Conservation (phyloP, 2,113 vertebrate genomes). For the Bagarius yarrelli region DNA sequence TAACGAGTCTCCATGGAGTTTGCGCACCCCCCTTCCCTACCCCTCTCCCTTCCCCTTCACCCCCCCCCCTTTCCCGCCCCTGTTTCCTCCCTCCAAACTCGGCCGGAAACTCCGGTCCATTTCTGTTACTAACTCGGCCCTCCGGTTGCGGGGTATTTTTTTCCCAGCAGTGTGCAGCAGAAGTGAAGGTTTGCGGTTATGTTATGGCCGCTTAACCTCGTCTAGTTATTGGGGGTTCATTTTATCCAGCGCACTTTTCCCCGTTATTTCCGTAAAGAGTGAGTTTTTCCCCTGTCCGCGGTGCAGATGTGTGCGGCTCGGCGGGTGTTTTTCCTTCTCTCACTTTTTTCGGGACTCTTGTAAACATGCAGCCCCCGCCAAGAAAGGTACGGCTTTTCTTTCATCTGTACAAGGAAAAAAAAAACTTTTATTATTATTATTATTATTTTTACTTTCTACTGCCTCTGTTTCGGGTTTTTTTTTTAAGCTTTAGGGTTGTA, state of each 20-base stretch:
- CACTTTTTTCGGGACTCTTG: constrained; percentile 60
- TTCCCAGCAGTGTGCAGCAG: constrained; percentile 60
- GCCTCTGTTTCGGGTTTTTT: not conserved
- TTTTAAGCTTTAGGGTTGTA: not conserved
- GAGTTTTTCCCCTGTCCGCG: constrained; percentile 31
- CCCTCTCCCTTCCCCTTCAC: not conserved
- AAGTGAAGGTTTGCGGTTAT: constrained; percentile 48
- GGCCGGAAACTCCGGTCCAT: constrained; percentile 56
- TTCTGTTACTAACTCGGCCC: constrained; percentile 53
- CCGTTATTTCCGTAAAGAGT: not conserved
- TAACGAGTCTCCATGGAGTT: constrained; percentile 44
- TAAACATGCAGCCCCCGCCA: constrained; percentile 91
- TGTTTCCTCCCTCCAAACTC: not conserved
- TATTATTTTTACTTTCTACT: not conserved
- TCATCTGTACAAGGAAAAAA: too few relatives aligned
- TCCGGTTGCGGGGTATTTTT: constrained; percentile 54
- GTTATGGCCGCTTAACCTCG: constrained; percentile 62
- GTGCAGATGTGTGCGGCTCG: constrained; percentile 32
- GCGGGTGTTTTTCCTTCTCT: constrained; percentile 46
- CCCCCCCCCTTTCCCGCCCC: not conserved
- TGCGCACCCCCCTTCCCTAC: not conserved
- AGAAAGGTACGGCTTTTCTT: constrained; percentile 80
- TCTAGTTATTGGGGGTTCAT: constrained; percentile 9
- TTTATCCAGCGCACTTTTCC: not conserved
- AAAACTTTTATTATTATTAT: too few relatives aligned